Evolutionary conservation across 2,113 vertebrate genomes (phyloP).

Genomic region (Gallinago jamesoni): DNA sequence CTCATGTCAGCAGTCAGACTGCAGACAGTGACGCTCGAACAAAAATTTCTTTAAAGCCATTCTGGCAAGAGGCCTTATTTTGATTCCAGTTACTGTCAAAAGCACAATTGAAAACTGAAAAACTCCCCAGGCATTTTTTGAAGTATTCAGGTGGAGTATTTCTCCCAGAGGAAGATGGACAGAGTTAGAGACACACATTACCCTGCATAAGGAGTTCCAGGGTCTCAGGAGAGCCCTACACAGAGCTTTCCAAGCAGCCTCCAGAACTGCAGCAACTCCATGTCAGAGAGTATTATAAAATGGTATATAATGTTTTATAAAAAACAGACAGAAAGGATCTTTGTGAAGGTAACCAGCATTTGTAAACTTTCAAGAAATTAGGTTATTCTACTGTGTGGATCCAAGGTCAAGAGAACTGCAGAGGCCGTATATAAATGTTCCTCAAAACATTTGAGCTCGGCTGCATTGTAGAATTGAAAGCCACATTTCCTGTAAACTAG

Average conservation of each 20-base stretch:
- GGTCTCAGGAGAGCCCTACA: neutral
- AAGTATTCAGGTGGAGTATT: conserved; percentile 22
- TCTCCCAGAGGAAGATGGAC: neutral
- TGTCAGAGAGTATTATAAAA: neutral
- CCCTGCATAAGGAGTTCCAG: neutral
- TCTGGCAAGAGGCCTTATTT: neutral
- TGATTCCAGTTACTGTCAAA: conserved; percentile 37
- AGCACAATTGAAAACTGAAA: neutral
- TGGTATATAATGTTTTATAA: neutral
- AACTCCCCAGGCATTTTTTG: conserved; percentile 13
- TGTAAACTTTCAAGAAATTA: neutral
- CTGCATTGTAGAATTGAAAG: neutral
- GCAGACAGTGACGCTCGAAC: neutral
- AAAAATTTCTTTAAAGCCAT: conserved; percentile 22
- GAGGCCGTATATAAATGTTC: neutral
- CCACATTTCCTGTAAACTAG: neutral
- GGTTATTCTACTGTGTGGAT: neutral
- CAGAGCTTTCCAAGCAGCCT: neutral
- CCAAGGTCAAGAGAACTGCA: neutral
- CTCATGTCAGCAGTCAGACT: conserved; percentile 3
- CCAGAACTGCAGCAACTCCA: neutral
- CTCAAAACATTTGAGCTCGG: neutral
- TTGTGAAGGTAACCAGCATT: neutral
- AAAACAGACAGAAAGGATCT: neutral
- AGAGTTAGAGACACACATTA: neutral